Evolutionary conservation across 2,888 invertebrate species (phyloP).

Genomic region (Nineta flava): DNA sequence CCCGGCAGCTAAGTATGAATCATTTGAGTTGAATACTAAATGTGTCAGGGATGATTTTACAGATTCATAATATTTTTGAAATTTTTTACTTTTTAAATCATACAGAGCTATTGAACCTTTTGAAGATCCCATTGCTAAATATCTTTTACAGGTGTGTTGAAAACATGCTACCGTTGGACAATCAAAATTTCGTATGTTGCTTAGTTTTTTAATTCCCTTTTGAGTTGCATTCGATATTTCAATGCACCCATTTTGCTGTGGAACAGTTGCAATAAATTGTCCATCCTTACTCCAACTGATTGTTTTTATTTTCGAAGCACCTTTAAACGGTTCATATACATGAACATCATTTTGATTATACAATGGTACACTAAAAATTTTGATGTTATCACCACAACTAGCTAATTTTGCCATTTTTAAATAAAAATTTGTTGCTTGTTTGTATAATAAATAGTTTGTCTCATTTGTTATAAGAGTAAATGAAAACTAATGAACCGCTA

Average conservation of each 20-base stretch:
- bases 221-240: slow-evolving; percentile 25
- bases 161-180: slow-evolving; percentile 25
- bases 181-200: slow-evolving; percentile 21
- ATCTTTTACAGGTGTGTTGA: slow-evolving; percentile 22
- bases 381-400: slow-evolving; percentile 36
- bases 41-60: slow-evolving; percentile 25
- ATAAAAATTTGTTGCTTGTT: neutral
- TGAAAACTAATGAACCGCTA: too few species aligned
- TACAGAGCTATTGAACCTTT: slow-evolving; percentile 2
- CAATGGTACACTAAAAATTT: slow-evolving; percentile 35
- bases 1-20: slow-evolving; percentile 31
- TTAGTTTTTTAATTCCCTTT: slow-evolving; percentile 21
- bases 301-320: slow-evolving; percentile 18
- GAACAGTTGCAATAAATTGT: slow-evolving; percentile 24
- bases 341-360: slow-evolving; percentile 37
- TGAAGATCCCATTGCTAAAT: slow-evolving; percentile 14
- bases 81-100: slow-evolving; percentile 5
- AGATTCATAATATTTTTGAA: neutral
- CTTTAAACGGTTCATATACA: slow-evolving; percentile 17
- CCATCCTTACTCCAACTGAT: slow-evolving; percentile 26
- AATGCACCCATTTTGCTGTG: slow-evolving; percentile 18
- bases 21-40: slow-evolving; percentile 33
- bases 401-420: slow-evolving; percentile 34
- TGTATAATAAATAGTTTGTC: too few species aligned
- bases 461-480: too few species aligned